phyloP scores from a whole-genome alignment of 1,140 invertebrate species.

The Callitettix versicolor region DNA sequence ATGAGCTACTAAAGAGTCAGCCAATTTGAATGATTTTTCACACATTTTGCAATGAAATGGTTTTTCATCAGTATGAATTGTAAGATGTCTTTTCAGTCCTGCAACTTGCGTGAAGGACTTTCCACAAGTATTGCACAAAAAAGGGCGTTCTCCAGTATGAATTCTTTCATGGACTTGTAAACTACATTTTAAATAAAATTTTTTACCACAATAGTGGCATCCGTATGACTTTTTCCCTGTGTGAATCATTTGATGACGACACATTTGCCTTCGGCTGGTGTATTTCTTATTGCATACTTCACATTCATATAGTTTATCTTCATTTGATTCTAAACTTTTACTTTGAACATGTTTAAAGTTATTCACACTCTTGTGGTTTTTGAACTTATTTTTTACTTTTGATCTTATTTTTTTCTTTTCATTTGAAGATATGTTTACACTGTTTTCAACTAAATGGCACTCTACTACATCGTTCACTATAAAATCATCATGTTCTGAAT shows the following conservation, averaged over 20 bases:
- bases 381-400: no score
- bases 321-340: no score
- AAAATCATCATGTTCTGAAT: no score
- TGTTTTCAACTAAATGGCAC: no score
- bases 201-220: conserved; percentile 34
- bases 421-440: no score
- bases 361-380: no score
- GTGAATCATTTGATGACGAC: conserved; percentile 39
- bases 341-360: no score
- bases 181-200: conserved; percentile 28
- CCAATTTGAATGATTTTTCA: conserved; percentile 27
- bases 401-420: no score
- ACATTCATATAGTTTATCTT: conserved; percentile 40
- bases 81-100: conserved; percentile 19
- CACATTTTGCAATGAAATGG: conserved; percentile 41
- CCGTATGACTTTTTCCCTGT: conserved; percentile 38
- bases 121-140: conserved; percentile 22
- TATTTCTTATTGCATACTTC: conserved; percentile 44
- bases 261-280: conserved; percentile 41
- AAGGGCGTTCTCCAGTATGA: conserved; percentile 36
- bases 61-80: conserved; percentile 27
- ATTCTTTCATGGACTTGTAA: conserved; percentile 32
- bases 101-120: conserved; percentile 21
- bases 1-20: background rate
- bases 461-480: no score